phyloP scores from a whole-genome alignment of 2,888 invertebrate genomes.

The Tachina grossa region DNA sequence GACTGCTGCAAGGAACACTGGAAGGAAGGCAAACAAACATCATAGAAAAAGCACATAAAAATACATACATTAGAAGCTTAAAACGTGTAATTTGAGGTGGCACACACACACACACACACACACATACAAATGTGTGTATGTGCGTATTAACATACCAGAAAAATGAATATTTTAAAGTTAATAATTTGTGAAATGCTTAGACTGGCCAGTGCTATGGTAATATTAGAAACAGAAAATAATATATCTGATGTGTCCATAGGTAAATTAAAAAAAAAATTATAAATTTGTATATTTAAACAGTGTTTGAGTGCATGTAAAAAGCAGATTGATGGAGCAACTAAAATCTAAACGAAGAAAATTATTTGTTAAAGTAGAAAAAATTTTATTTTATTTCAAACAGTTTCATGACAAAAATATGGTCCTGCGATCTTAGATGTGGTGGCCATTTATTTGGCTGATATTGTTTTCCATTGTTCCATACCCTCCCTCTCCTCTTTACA shows the following conservation, averaged over 20 bases:
- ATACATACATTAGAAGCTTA: conserved; percentile 51
- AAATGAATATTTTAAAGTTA: conserved; percentile 60
- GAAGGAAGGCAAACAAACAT: conserved; percentile 33
- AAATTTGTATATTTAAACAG: conserved; percentile 28
- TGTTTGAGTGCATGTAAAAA: conserved; percentile 6
- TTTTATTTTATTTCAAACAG: not conserved
- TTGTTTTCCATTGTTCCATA: too few species aligned
- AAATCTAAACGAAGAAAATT: not conserved
- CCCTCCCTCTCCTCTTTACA: too few species aligned
- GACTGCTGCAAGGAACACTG: conserved; percentile 37
- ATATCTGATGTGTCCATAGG: conserved; percentile 78
- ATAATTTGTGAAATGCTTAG: conserved; percentile 38
- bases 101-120: conserved; percentile 4
- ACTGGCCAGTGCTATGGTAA: conserved; percentile 43
- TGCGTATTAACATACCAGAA: not conserved
- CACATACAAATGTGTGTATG: not conserved
- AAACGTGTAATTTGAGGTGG: conserved; percentile 55
- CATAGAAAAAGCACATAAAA: conserved; percentile 27
- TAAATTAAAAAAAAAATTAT: conserved; percentile 46
- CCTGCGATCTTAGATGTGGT: too few species aligned
- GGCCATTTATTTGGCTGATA: too few species aligned
- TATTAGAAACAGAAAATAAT: conserved; percentile 73
- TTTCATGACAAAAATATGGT: too few species aligned
- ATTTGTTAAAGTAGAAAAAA: not conserved
- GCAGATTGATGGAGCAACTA: not conserved